These are phyloP conservation scores for Zaprionus capensis DNA, from an alignment of 1,140 invertebrate species.

Conservation along the genomic window DNA sequence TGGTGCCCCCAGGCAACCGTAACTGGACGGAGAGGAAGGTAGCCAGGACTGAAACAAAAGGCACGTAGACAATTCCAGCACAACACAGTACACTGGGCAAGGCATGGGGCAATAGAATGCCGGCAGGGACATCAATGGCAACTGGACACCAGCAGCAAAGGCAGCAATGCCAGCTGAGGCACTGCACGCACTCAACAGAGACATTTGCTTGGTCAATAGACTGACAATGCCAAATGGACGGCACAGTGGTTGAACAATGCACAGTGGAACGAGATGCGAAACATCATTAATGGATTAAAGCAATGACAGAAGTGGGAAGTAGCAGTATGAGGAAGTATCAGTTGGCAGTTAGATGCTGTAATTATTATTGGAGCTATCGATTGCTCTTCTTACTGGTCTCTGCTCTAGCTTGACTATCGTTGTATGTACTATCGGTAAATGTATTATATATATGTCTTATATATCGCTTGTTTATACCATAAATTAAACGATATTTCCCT, in stretches of 20 bases:
- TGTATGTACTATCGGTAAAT: background rate
- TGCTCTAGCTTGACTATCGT: background rate
- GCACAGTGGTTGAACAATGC: constrained; percentile 20
- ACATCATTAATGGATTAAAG: constrained; percentile 20
- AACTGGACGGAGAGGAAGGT: constrained; percentile 14
- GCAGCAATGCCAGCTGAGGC: background rate
- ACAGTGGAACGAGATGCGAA: constrained; percentile 26
- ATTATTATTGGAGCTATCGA: background rate
- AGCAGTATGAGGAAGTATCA: background rate
- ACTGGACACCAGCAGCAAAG: constrained; percentile 22
- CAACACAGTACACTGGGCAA: constrained; percentile 26
- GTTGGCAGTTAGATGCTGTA: background rate
- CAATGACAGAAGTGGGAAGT: background rate
- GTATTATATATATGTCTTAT: background rate
- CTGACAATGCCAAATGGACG: constrained; percentile 17
- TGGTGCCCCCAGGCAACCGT: constrained; percentile 46
- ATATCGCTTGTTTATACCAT: no score
- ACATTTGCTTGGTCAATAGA: constrained; percentile 61
- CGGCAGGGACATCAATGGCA: constrained; percentile 24
- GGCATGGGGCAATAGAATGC: constrained; percentile 31
- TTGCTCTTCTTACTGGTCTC: background rate
- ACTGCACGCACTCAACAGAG: constrained; percentile 58
- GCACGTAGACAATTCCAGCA: constrained; percentile 63
- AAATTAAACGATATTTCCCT: no score
- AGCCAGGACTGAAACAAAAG: constrained; percentile 52